Base-by-base conservation (phyloP, 1,140 invertebrate species). In the Drosophila seguyi region DNA sequence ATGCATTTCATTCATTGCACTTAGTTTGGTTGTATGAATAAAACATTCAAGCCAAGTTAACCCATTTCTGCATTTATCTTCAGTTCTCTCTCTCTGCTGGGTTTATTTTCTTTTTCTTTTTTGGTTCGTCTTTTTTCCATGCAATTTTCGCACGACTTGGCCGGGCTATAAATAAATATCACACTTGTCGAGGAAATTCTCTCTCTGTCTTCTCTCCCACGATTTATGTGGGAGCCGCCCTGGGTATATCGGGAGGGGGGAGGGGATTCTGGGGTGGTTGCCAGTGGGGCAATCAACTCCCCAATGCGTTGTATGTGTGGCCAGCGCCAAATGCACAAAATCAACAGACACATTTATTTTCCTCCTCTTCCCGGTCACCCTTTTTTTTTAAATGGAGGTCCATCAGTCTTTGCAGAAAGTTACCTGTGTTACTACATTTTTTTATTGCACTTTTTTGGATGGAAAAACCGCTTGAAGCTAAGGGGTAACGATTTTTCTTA, bases 61-160 rank as follows among this genome's bases (percentile, higher is more conserved):
- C 82, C 82, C 83, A 86, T 87, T 86, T 86, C 59, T 71, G 65
- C 83, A 86, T 87, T 87, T 72, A 87, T 86, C 79, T 86, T 50
- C 47, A 42, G 36, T 56, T 84, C 50, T 31, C 25, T 60, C 31
- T 38, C 18, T 4, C 41, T 39, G 27, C 47, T 31, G 4, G 31
- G 8, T 31, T 29, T 29, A 50, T 29, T 45, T 45, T 27, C 10
- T 20, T 20, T 45, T 4, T 29, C 38, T 53, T 36, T 65, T n/a
- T 58, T 45, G 29, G 47, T 65, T 59, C 57, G 47, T 57, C 66
- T 57, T 66, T 63, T 47, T 66, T 47, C 47, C 47, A 60, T 76
- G 55, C 58, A 61, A 36, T 45, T 59, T 74, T 75, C 52, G 67
- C 79, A 72, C 80, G 58, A 73, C 27, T 58, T 72, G 52, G 66